phyloP scores from a whole-genome alignment of 2,113 vertebrate genomes.

The Lophius piscatorius region DNA sequence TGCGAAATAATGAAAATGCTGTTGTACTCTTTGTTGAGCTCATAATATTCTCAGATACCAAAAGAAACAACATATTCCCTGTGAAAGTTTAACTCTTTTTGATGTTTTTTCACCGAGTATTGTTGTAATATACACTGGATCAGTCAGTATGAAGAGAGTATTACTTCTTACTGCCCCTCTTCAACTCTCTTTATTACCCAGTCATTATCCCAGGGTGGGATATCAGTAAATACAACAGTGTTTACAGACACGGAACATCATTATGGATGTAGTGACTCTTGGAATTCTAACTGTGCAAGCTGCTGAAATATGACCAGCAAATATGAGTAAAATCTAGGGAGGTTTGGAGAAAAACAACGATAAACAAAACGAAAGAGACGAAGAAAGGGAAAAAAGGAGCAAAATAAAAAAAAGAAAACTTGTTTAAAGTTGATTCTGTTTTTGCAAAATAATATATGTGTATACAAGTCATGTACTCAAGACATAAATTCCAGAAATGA shows the following conservation, averaged over 20 bases:
- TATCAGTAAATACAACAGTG: slow-evolving; percentile 45
- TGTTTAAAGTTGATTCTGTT: no score
- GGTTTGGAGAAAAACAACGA: slow-evolving; percentile 9
- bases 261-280: slow-evolving; percentile 41
- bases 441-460: no score
- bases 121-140: neutral
- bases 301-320: slow-evolving; percentile 73
- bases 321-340: slow-evolving; percentile 50
- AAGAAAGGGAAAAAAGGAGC: neutral
- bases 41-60: no score
- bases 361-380: neutral
- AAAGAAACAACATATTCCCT: neutral
- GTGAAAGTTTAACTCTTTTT: neutral
- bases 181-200: slow-evolving; percentile 36
- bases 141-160: neutral
- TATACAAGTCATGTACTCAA: no score
- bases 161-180: slow-evolving; percentile 9
- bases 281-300: slow-evolving; percentile 50
- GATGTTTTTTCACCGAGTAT: neutral
- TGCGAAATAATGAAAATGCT: no score
- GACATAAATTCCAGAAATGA: no score
- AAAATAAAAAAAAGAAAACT: no score
- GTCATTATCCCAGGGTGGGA: slow-evolving; percentile 18
- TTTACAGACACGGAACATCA: slow-evolving; percentile 55
- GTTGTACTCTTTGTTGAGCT: no score